Conservation (phyloP, 2,888 invertebrate genomes). For the Dicyrtoma fusca region DNA sequence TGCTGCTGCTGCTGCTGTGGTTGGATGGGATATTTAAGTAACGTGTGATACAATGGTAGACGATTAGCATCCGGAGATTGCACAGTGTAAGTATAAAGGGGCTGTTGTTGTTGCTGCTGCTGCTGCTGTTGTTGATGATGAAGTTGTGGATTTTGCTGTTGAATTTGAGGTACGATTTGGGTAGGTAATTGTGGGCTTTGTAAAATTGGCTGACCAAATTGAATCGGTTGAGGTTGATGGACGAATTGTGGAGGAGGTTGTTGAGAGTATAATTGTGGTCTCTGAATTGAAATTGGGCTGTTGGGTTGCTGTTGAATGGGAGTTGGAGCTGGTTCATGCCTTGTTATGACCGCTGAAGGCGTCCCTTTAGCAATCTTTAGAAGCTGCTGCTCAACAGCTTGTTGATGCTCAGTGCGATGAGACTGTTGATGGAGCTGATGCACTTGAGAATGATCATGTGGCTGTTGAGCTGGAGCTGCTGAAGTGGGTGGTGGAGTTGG, state of each 20-base stretch:
- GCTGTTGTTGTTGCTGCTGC: neutral
- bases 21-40: neutral
- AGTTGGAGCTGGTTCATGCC: neutral
- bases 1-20: neutral
- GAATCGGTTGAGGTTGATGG: neutral
- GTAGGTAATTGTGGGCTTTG: neutral
- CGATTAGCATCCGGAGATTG: neutral
- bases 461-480: neutral
- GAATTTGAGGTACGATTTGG: neutral
- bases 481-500: neutral
- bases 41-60: neutral
- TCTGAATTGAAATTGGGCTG: neutral
- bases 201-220: neutral
- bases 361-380: neutral
- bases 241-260: constrained; percentile 7
- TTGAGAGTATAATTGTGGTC: neutral
- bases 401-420: constrained; percentile 8
- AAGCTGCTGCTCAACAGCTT: constrained; percentile 3
- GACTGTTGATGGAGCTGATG: neutral
- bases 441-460: neutral
- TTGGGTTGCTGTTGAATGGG: neutral
- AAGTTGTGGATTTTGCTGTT: constrained; percentile 2
- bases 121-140: neutral
- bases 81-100: neutral
- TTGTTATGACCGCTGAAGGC: neutral